Evolutionary conservation across 1,140 invertebrate genomes (phyloP), one percentile per base, ranked within the genome.

Genomic region (Caenorhabditis inopinata): DNA sequence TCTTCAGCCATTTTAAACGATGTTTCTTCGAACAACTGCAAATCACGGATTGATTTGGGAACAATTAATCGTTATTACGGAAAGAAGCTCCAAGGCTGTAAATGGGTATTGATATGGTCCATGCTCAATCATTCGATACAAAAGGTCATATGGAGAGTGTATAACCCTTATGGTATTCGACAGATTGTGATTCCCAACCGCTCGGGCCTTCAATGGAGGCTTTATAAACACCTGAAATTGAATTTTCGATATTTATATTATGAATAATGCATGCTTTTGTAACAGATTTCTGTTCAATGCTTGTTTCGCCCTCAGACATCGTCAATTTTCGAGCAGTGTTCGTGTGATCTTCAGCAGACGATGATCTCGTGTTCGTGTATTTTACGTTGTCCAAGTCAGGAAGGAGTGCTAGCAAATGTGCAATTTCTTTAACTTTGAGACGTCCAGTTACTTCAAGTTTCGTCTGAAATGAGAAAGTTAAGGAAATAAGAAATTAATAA

Each of bases 101-200:
- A 80, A 80, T 0, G 73, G 73, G n/a, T 53, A 80, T 23, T 29
- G 46, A 58, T 62, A 76, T 6, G 79, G 73, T 18, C 79, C 79
- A 73, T 80, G 73, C 35, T 80, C 79, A 42, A 80, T 58, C 74
- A 80, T 58, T 42, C 79, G 73, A 48, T 53, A 68, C 4, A 80
- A 45, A n/a, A 80, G 14, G 46, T 68, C 58, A 68, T 68, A 18
- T 38, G 58, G 58, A 38, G 58, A 68, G 27, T 68, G 35, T 16
- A 68, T 68, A 5, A 32, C 38, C 38, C 58, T 35, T 2, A 68
- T 18, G 1, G 58, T 68, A 18, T 42, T 38, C 32, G 32, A 68
- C 1, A 68, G 16, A 18, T 18, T 68, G n/a, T 68, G 58, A n/a
- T 42, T 32, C 58, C 58, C 58, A 68, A 9, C 58, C 58, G 58